Conservation (phyloP, 2,113 vertebrate species). For the Onychorhynchus coronatus region DNA sequence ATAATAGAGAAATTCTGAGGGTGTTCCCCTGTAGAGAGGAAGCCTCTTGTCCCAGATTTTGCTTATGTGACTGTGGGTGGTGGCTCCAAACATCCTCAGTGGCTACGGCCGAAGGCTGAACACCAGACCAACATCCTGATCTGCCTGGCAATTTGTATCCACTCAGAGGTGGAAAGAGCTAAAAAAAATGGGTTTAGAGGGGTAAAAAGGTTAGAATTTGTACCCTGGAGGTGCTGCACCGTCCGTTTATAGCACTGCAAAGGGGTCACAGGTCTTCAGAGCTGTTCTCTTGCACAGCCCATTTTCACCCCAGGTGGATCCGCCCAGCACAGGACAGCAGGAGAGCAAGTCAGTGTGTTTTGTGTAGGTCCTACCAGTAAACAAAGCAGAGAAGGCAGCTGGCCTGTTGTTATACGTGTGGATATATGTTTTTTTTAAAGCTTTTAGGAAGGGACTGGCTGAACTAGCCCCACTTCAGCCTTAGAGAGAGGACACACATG, state of each 20-base stretch:
- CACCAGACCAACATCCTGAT: background rate
- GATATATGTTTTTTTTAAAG: background rate
- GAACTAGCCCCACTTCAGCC: background rate
- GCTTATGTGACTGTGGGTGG: rapidly evolving
- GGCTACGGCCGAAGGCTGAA: background rate
- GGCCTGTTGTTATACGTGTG: background rate
- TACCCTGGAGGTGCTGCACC: background rate
- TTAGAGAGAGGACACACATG: background rate
- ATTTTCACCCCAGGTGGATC: background rate
- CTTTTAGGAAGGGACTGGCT: background rate
- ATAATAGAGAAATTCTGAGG: rapidly evolving
- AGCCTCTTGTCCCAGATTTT: background rate
- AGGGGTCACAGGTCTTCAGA: background rate
- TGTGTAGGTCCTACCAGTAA: background rate
- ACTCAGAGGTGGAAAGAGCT: background rate
- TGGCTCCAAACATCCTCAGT: background rate
- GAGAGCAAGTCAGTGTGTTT: background rate
- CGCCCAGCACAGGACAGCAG: background rate
- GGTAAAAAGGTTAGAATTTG: background rate
- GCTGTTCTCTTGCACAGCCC: background rate
- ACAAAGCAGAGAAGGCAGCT: background rate
- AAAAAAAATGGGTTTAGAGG: background rate
- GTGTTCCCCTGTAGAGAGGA: background rate
- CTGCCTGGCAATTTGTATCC: background rate
- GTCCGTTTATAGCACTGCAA: background rate